Evolutionary conservation across 2,797 vertebrate genomes (phyloP).

Genomic region (Catharus ustulatus): DNA sequence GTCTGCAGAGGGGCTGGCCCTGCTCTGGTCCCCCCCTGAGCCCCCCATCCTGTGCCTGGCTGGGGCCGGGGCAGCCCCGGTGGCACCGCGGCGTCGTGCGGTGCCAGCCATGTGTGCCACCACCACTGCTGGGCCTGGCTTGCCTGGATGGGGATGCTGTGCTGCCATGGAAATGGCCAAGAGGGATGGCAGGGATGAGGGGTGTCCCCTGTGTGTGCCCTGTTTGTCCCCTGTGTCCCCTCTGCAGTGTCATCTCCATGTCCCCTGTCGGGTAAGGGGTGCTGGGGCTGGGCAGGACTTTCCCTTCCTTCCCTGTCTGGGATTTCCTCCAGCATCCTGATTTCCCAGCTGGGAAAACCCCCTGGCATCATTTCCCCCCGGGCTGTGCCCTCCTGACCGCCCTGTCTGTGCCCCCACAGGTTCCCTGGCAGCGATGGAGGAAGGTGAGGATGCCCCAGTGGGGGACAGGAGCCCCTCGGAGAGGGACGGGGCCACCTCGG

Average conservation of each 20-base stretch:
- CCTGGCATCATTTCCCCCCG: fast-evolving
- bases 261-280: fast-evolving
- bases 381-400: fast-evolving
- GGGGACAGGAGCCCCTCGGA: conserved; percentile 80
- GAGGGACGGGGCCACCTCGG: conserved; percentile 79
- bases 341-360: background rate
- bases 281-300: too few species aligned
- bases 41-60: background rate
- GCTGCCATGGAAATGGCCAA: background rate
- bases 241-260: fast-evolving
- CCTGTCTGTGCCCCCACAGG: conserved; percentile 68
- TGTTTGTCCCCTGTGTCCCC: background rate
- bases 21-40: background rate
- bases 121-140: background rate
- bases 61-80: background rate
- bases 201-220: fast-evolving
- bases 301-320: fast-evolving
- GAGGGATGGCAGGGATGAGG: background rate
- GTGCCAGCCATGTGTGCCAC: background rate
- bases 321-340: fast-evolving
- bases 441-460: conserved; percentile 77
- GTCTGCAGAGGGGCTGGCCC: conserved; percentile 49
- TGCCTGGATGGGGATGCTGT: background rate
- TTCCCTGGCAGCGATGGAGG: conserved; percentile 88
- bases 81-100: background rate